Conservation (phyloP, 1,140 invertebrate species). For the Maniola jurtina region DNA sequence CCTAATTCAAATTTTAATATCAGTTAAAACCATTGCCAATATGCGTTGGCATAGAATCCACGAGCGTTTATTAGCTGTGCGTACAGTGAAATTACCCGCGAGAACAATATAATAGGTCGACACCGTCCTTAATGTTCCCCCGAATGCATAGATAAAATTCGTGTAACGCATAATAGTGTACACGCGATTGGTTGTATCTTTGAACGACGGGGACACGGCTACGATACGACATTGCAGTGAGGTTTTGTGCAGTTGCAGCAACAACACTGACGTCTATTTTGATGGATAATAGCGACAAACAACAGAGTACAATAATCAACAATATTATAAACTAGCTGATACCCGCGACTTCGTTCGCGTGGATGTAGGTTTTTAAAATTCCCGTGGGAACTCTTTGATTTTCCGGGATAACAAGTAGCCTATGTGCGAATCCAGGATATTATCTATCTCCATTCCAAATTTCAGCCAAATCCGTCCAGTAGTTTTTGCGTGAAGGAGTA, state of each 20-base stretch:
- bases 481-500: too few relatives aligned
- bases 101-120: conserved; percentile 30
- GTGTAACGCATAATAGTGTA: conserved; percentile 32
- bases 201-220: background rate
- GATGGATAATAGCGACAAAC: too few relatives aligned
- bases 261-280: too few relatives aligned
- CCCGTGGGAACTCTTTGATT: too few relatives aligned
- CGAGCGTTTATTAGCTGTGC: conserved; percentile 16
- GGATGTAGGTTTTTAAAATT: too few relatives aligned
- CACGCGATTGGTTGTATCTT: conserved; percentile 1
- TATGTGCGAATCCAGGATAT: too few relatives aligned
- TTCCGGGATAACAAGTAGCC: too few relatives aligned
- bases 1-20: background rate
- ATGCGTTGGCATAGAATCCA: background rate
- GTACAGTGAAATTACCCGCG: conserved; percentile 19
- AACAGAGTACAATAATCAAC: too few relatives aligned
- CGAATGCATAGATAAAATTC: conserved; percentile 30
- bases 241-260: background rate
- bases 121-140: conserved; percentile 19
- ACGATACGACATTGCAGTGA: conserved; percentile 4
- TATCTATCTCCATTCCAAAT: too few relatives aligned
- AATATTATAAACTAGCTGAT: too few relatives aligned
- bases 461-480: too few relatives aligned
- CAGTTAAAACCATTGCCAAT: conserved; percentile 2
- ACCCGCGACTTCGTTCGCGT: too few relatives aligned